Evolutionary conservation across 2,113 vertebrate species (phyloP), one percentile per base, ranked within the genome.

Genomic region (Callopanchax toddi): DNA sequence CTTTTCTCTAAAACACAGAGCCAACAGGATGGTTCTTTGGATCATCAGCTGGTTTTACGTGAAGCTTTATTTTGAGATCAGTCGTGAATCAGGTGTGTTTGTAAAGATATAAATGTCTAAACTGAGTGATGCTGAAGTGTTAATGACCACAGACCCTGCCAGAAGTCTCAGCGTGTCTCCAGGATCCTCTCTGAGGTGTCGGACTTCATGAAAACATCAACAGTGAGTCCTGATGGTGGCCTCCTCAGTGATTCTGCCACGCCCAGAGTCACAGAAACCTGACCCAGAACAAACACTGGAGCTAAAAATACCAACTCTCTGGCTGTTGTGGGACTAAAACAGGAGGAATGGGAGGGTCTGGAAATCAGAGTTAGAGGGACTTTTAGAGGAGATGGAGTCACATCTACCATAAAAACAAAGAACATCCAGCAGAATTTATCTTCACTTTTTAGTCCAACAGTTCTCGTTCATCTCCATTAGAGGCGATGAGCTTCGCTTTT

Each of bases 401-500:
- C 36, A 4, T 37, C 36, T 37, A 37, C 10, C 9, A 37, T 12
- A 37, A 37, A 37, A 37, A 37, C 12, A 3, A 12, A 60, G 23
- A 42, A 72, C 49, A 40, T 11, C 16, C 11, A 6, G 20, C 10
- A 17, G 22, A 6, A 22, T 25, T 40, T 32, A 1, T 23, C 16
- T 1, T 22, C 17, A 34, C 16, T 17, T 40, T 29, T 23, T 6
- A 5, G 51, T 26, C 52, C 4, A 3, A 16, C 4, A 15, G 3
- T 5, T 1, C 16, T 40, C 17, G 48, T 9, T 50, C 23, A 0
- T 5, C 8, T 32, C 7, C 22, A 6, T 1, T 9, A 32, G 64
- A 70, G 67, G 65, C 65, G 83, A 96, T 97, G 95, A 96, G 92
- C 92, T 95, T 95, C 84, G 74, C 92, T 0, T 91, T 94, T 42